A percentile compares a stretch with the other conserved stretches of the same genome.
These are phyloP conservation scores for Zaprionus bogoriensis DNA, from an alignment of 2,888 invertebrate genomes.

Conservation along the genomic window DNA sequence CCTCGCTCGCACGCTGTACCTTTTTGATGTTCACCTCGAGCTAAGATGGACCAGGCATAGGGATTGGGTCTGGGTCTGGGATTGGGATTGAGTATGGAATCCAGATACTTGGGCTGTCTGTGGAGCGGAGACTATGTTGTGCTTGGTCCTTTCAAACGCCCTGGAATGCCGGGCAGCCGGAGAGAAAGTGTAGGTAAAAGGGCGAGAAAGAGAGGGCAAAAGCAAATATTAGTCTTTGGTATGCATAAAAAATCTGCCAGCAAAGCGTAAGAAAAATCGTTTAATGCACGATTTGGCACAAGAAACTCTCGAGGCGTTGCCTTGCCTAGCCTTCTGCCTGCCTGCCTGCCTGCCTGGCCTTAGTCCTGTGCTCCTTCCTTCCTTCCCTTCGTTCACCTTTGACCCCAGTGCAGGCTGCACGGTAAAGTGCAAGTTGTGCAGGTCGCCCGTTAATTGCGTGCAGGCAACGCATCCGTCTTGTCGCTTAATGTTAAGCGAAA, in stretches of 20 bases:
- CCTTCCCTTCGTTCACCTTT: no score
- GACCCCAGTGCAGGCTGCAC: not conserved
- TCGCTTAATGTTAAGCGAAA: constrained; percentile 8
- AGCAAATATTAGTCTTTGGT: constrained; percentile 30
- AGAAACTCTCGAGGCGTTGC: not conserved
- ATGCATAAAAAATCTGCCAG: constrained; percentile 41
- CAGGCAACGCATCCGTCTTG: constrained; percentile 26
- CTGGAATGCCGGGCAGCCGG: constrained; percentile 7
- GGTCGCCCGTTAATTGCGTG: constrained; percentile 31
- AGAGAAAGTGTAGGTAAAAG: not conserved
- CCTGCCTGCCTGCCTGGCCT: no score
- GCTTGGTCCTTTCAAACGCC: constrained; percentile 12
- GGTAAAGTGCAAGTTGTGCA: not conserved
- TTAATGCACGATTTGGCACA: constrained; percentile 55
- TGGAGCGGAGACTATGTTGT: constrained; percentile 23
- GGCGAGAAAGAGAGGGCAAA: not conserved
- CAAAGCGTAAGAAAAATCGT: constrained; percentile 53
- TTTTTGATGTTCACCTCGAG: constrained; percentile 20
- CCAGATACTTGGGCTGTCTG: not conserved
- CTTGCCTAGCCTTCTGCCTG: no score
- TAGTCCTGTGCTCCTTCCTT: no score
- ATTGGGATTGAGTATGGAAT: constrained; percentile 5
- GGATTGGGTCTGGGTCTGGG: constrained; percentile 3
- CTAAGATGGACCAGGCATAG: not conserved
- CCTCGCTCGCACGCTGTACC: constrained; percentile 27